Conservation (phyloP, 2,797 vertebrate genomes). For the Parauchenoglanis punctatus region DNA sequence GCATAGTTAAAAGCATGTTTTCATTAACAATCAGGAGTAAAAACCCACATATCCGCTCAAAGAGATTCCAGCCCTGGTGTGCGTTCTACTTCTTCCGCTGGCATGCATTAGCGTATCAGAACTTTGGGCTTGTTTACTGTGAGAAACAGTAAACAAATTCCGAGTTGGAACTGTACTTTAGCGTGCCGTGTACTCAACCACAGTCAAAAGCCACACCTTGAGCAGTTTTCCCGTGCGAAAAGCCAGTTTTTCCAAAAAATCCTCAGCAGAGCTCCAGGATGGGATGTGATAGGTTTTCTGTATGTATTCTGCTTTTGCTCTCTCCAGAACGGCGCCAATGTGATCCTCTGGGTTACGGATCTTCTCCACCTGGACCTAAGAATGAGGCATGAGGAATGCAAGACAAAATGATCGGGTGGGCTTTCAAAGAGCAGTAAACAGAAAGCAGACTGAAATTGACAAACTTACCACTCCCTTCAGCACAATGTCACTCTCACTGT, state of each 20-base stretch:
- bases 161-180: slow-evolving; percentile 36
- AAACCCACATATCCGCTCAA: slow-evolving; percentile 33
- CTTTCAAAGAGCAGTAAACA: background rate
- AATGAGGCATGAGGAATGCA: background rate
- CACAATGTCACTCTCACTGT: slow-evolving; percentile 93
- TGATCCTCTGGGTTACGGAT: slow-evolving; percentile 94
- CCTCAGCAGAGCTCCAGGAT: slow-evolving; percentile 83
- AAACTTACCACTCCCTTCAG: slow-evolving; percentile 93
- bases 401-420: background rate
- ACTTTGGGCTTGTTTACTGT: slow-evolving; percentile 30
- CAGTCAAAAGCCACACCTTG: slow-evolving; percentile 78
- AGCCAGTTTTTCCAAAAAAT: slow-evolving; percentile 95
- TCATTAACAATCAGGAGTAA: slow-evolving; percentile 38
- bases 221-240: slow-evolving; percentile 89
- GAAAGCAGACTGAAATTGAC: background rate
- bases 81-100: background rate
- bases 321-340: slow-evolving; percentile 87
- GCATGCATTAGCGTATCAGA: background rate
- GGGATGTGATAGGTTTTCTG: slow-evolving; percentile 94
- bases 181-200: slow-evolving; percentile 28
- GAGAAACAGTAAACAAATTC: slow-evolving; percentile 35
- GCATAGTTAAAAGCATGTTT: slow-evolving; percentile 41
- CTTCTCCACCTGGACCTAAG: slow-evolving; percentile 98
- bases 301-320: slow-evolving; percentile 94
- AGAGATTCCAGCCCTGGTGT: slow-evolving; percentile 31